Base-by-base conservation (phyloP, 2,888 invertebrate species). In the Rhyacophila evoluta region DNA sequence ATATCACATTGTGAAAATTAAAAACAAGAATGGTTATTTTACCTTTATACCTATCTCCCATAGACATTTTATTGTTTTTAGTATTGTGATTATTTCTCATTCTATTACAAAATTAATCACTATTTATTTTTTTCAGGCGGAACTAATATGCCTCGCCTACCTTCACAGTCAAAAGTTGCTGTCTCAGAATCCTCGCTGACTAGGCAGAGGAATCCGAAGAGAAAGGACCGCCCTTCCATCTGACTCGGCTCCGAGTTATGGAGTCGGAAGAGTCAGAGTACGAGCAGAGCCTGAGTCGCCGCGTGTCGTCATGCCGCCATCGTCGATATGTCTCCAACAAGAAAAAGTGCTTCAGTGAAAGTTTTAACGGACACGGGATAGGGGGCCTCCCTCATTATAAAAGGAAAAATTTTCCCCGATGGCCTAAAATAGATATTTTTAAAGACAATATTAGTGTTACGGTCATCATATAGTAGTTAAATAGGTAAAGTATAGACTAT, bases 171-270 rank as follows among this genome's bases (percentile, higher is more conserved):
- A 6, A 10, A 19, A 55, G 19, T 55, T 19, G 25, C 55, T 1
- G 2, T 55, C 55, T 55, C 55, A 15, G 55, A 55, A 19, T 55
- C 8, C 19, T 33, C 29, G 29, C 55, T 25, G 55, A 55, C 12
- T 6, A 33, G 29, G 19, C 55, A 19, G 25, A 55, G 55, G 55
- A 55, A 55, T 19, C 55, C 55, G 25, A 55, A 55, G 55, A 55
- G 55, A 55, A 55, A 55, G 55, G 55, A 55, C 55, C 55, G 19
- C 55, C 55, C 55, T 55, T 55, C 55, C 8, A 55, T 55, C 55
- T 55, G 55, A 55, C 55, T 55, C 8, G 19, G 55, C 55, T 55
- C 15, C 55, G 55, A 55, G 55, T 55, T 55, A 55, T 55, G 55
- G 55, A 55, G 55, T 15, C 55, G 19, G 55, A 55, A 55, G 55